These are phyloP conservation scores for Balearica regulorum DNA, from an alignment of 2,797 vertebrate species.

Conservation along the genomic window DNA sequence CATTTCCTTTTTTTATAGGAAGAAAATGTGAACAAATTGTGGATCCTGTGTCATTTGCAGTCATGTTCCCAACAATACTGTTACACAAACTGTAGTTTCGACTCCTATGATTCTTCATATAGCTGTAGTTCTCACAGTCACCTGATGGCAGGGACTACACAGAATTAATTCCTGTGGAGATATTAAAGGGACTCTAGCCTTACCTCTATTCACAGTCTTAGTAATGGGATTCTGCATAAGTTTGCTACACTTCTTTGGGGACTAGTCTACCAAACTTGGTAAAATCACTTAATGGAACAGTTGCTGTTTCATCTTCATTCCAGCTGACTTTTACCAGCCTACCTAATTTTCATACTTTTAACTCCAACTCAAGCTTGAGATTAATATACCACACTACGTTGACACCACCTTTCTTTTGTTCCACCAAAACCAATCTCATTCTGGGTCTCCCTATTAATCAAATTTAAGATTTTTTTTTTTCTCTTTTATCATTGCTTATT, in stretches of 20 bases:
- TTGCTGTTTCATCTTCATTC: neutral
- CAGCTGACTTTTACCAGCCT: neutral
- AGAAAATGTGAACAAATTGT: slow-evolving; percentile 11
- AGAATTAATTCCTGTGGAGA: neutral
- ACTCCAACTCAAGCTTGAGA: neutral
- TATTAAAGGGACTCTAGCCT: neutral
- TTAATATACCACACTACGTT: neutral
- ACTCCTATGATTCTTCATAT: neutral
- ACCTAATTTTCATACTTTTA: neutral
- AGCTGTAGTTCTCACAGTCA: neutral
- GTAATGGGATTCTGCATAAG: neutral
- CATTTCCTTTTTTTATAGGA: neutral
- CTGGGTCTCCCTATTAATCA: neutral
- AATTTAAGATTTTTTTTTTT: neutral
- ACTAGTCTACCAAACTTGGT: neutral
- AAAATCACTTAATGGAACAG: neutral
- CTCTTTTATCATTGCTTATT: neutral
- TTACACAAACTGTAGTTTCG: neutral
- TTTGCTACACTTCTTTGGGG: neutral
- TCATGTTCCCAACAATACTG: neutral
- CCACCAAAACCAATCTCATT: neutral
- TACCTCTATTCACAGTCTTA: neutral
- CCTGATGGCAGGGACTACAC: neutral
- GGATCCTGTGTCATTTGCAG: neutral
- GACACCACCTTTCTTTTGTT: neutral